Base-by-base conservation (phyloP, 2,888 invertebrate species). In the Smittia sp. region DNA sequence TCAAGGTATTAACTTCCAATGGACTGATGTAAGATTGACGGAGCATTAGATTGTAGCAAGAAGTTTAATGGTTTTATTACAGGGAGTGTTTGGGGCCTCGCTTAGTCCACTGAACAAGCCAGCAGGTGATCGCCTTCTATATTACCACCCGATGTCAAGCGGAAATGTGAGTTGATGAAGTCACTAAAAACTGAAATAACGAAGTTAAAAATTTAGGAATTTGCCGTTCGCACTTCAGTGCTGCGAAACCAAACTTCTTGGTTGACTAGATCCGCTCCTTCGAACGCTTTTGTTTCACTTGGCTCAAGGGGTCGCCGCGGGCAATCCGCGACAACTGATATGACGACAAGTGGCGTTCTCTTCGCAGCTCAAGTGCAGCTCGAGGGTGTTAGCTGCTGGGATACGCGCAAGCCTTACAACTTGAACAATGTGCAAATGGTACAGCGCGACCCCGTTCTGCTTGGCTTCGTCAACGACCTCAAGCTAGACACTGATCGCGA, bases 101-200 rank as follows among this genome's bases (percentile, higher is more conserved):
- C 78, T 92, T 62, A 87, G 89, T n/a, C 88, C 89, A 1, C 68
- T 78, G 1, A 74, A 70, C 4, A 78, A 79, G 27, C 76, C 32
- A 67, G 79, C 83, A 76, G 79, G 83, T 1, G 90, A 92, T 67
- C 84, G 90, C 68, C 83, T 87, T 1, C 79, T 93, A 24, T 93
- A 88, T 78, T 93, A 92, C 79, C 92, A 93, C 80, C 88, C 93
- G 0, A 87, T 94, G 88, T 90, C 93, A 0, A 91, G 92, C 79
- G 90, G 88, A 77, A 85, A 90, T 77, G 82, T 82, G 75, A 65
- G 75, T 74, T 0, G 20, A 11, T 24, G 65, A 38, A 11, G 58
- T 68, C 22, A 32, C 27, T 52, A 1, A 22, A 41, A 27, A 52
- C 18, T 74, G 39, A 18, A 25, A 22, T n/a, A n/a, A n/a, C n/a